Conservation (phyloP, 2,113 vertebrate species). For the Triplophysa tibetana region DNA sequence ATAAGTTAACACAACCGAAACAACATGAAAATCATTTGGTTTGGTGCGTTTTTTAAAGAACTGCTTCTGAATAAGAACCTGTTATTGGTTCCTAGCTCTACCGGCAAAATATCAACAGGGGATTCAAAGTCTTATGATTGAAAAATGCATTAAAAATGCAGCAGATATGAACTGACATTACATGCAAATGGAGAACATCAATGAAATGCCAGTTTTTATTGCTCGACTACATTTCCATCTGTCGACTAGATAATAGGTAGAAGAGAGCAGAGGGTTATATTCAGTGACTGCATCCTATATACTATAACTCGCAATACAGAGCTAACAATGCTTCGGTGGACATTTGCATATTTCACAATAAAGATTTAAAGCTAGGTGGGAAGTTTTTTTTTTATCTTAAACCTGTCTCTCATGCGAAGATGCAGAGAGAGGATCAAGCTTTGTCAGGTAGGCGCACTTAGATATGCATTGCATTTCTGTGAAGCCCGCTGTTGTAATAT, state of each 20-base stretch:
- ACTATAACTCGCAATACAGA: not conserved
- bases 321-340: not conserved
- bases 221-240: not conserved
- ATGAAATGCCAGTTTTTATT: slow-evolving; percentile 17
- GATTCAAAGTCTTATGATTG: not conserved
- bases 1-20: too few species aligned
- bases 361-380: not conserved
- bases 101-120: slow-evolving; percentile 2
- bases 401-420: not conserved
- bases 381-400: not conserved
- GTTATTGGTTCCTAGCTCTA: not conserved
- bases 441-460: not conserved
- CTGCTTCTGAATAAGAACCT: too few species aligned
- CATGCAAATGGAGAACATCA: not conserved
- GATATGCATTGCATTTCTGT: not conserved
- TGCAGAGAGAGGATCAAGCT: not conserved
- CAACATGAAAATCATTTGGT: too few species aligned
- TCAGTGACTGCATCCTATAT: not conserved
- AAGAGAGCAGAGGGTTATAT: not conserved
- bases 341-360: slow-evolving; percentile 11
- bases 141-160: slow-evolving; percentile 15
- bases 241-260: not conserved
- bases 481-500: not conserved
- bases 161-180: slow-evolving; percentile 1
- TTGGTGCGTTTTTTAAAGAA: too few species aligned